Base-by-base conservation (phyloP, 1,140 invertebrate genomes). In the Drosophila bocqueti region DNA sequence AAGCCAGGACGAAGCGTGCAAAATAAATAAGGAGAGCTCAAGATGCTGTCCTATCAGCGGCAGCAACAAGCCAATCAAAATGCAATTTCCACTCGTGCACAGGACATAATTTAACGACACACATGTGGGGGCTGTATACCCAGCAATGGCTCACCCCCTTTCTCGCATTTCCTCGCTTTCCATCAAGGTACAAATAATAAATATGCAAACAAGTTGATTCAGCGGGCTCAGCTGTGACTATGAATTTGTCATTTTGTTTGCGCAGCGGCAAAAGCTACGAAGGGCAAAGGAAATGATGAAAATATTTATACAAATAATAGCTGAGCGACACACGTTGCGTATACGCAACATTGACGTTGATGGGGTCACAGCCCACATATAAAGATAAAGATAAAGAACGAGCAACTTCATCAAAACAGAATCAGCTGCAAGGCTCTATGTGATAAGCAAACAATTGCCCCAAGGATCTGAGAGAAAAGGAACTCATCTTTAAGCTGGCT, bases 161-260 rank as follows among this genome's bases (percentile, higher is more conserved):
- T 59, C 36, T 38, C 42, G 5, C 34, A 31, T 45, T 54, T 65
- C 60, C 21, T 8, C 6, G 21, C 58, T n/a, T 52, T 55, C 49
- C 64, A 71, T 55, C 64, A 71, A 73, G 71, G 67, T 74, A 49
- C 67, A 68, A 82, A 81, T 85, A 79, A 86, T 86, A 76, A 79
- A 86, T 83, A 86, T 87, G 83, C 79, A 86, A 86, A 86, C 83
- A 86, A 86, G 79, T 81, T 76, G 83, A 76, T 79, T 85, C 73
- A 45, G 67, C 55, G 68, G 69, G 71, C 55, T 43, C 75, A 71
- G 74, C 59, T 68, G 81, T 49, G 78, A 84, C 85, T 85, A 90
- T 90, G 85, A 90, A 90, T 90, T 90, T 82, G 82, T 91, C 85
- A 90, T 90, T 81, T 83, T 59, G 49, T 57, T 69, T 64, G 61